Evolutionary conservation across 2,113 vertebrate species (phyloP), one percentile per base, ranked within the genome.

Genomic region (Forbesichthys papilliferus): DNA sequence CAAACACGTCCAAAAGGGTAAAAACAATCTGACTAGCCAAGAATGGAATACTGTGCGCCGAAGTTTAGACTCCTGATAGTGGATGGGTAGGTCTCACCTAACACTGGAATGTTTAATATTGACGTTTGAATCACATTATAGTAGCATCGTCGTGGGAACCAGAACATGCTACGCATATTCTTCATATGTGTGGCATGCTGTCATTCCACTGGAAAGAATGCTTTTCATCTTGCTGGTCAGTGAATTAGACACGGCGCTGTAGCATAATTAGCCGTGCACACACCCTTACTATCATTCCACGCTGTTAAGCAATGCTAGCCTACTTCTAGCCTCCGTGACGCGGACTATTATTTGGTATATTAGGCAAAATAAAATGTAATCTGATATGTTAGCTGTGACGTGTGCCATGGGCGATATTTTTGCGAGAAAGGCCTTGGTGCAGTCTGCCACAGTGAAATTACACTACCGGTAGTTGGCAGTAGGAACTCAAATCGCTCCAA

Each of bases 201-300:
- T 80, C 78, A 79, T 66, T 76, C 85, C 71, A 68, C 48, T 55
- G 55, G 59, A 48, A 81, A 62, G 67, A 65, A 85, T 79, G 66
- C 61, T 72, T 83, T 74, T 63, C 60, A 87, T 87, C 62, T 68
- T 66, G 67, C 46, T 9, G 11, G 47, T 68, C 61, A 55, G 68
- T 48, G 51, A 70, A 63, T 62, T 59, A 10, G 68, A 60, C 0
- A 55, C 60, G 18, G 63, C 4, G 75, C 12, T 10, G n/a, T 63
- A 66, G 53, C 60, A 61, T 58, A 65, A 55, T 63, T 68, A 64
- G n/a, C 53, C 7, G 12, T 27, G 13, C 46, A 57, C 51, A 46
- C 57, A 34, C 51, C 20, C 48, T 16, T 13, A 46, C 33, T 47
- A 68, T 67, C 63, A 64, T 76, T 73, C 79, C 75, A 79, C 63